Base-by-base conservation (phyloP, 2,888 invertebrate genomes). In the Ophonus ardosiacus region DNA sequence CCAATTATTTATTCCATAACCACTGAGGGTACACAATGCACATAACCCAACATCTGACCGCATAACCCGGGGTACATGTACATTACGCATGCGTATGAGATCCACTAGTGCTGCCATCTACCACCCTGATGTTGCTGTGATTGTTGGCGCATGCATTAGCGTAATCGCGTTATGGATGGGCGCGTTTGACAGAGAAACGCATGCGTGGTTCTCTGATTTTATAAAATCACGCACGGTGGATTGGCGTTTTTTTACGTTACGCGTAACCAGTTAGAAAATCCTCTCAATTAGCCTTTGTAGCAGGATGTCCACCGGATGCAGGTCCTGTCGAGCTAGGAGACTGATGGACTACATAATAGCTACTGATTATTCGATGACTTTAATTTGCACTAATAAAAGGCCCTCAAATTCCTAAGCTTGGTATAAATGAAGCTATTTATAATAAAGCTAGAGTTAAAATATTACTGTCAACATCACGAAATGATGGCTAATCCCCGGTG, bases 121-220 rank as follows among this genome's bases (percentile, higher is more conserved):
- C 6, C 7, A 31, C 31, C 7, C 24, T 38, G 38, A 7, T 80
- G 80, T 56, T 21, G 84, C 63, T 63, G 51, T 78, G 84, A 84
- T 84, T 84, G 78, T 63, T 84, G 65, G 63, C 79, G 76, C 65
- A 79, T 40, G 78, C 51, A 84, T 78, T 78, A 84, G 51, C 74
- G 56, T 84, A 84, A 84, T 84, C 79, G 78, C 24, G 43, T 43
- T 43, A 63, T 63, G 61, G 17, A 31, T 78, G 78, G 78, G 78
- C 7, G 84, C 78, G 84, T 78, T 51, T 59, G 51, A 74, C 68
- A 51, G 17, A 18, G 21, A 74, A 74, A 74, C 74, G 74, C 74
- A 74, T 74, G 74, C 74, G 74, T 56, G 56, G 82, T 71, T 18
- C 83, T 13, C 24, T 38, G 84, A 84, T 78, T 78, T 84, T 78